Percentiles rank a stretch among this genome's conserved stretches.
phyloP scores from a whole-genome alignment of 2,113 vertebrate species.

The Copsychus sechellarum region DNA sequence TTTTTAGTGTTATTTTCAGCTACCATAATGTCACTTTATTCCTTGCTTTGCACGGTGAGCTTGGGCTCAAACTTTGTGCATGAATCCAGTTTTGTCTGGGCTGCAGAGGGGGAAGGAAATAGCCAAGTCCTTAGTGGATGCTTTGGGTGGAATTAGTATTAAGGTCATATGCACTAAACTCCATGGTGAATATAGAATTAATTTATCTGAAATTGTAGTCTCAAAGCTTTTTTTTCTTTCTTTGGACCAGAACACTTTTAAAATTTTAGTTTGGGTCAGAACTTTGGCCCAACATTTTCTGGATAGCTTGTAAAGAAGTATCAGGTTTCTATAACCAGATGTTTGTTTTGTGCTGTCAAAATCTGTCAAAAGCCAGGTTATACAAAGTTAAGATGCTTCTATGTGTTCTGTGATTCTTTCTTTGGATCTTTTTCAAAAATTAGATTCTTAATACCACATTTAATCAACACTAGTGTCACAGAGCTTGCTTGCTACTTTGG shows the following conservation, averaged over 20 bases:
- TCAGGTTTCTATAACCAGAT: not conserved
- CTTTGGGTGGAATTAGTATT: not conserved
- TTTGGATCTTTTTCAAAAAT: not conserved
- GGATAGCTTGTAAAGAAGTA: not conserved
- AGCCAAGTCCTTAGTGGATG: not conserved
- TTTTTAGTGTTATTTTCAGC: not conserved
- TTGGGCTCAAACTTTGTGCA: not conserved
- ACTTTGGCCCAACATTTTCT: not conserved
- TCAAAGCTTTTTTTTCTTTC: not conserved
- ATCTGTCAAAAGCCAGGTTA: not conserved
- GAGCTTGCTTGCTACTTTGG: not conserved
- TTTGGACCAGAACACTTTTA: not conserved
- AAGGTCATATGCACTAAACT: not conserved
- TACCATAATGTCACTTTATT: not conserved
- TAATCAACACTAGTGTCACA: not conserved
- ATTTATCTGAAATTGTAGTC: not conserved
- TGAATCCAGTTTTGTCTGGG: not conserved
- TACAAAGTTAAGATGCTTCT: not conserved
- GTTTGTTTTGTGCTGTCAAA: constrained; percentile 9
- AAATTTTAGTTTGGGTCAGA: not conserved
- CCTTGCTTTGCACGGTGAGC: not conserved
- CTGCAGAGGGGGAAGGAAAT: not conserved
- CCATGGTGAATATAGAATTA: not conserved
- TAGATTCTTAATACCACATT: not conserved
- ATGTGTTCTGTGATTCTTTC: not conserved